A percentile compares a stretch with the other conserved stretches of the same genome.
These are phyloP conservation scores for Mamestra configurata DNA, from an alignment of 1,140 invertebrate species.

Conservation along the genomic window DNA sequence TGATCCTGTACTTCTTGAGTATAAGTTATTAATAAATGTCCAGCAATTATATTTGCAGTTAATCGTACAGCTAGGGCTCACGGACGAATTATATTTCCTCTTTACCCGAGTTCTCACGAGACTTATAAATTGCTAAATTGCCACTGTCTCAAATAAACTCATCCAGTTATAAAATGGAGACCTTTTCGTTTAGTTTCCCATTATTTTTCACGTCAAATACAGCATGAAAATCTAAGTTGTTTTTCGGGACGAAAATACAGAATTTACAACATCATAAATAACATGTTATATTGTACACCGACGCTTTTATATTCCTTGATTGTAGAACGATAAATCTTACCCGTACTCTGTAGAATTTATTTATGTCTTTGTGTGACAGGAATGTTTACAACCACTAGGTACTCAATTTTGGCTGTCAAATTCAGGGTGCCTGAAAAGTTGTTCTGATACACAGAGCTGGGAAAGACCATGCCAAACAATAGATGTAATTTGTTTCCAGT, in stretches of 20 bases:
- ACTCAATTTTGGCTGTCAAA: neutral
- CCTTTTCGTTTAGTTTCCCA: neutral
- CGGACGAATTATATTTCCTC: too few species aligned
- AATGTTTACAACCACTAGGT: neutral
- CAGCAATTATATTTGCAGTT: too few species aligned
- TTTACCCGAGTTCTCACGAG: too few species aligned
- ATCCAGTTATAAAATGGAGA: constrained; percentile 1
- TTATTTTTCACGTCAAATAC: constrained; percentile 10
- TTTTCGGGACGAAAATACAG: neutral
- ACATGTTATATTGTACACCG: neutral
- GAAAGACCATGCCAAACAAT: too few species aligned
- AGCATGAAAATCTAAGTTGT: neutral
- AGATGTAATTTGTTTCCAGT: too few species aligned
- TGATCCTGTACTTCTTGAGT: too few species aligned
- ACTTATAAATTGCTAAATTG: neutral
- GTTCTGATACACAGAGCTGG: neutral
- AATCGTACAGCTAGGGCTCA: too few species aligned
- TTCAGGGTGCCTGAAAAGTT: neutral
- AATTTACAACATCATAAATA: constrained; percentile 23
- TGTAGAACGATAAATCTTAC: constrained; percentile 10
- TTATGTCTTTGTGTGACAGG: neutral
- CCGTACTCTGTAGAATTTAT: neutral
- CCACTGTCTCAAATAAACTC: neutral
- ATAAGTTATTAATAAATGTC: constrained; percentile 15
- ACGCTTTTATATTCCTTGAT: constrained; percentile 19